Conservation (phyloP, 1,140 invertebrate genomes). For the Drosophila sturtevanti region DNA sequence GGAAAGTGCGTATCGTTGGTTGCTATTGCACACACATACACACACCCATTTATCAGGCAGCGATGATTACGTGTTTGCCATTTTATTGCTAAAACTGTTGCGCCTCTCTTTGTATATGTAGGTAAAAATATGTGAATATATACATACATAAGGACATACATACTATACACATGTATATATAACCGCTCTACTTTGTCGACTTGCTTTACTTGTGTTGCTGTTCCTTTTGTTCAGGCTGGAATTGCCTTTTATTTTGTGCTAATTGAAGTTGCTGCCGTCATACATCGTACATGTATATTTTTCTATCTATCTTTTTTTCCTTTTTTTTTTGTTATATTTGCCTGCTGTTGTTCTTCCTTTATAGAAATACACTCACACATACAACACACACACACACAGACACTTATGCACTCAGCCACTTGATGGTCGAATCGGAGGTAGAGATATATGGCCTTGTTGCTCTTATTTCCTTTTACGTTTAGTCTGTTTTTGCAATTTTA, state of each 20-base stretch:
- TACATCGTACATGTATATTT: conserved; percentile 41
- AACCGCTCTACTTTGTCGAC: conserved; percentile 38
- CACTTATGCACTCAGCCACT: conserved; percentile 2
- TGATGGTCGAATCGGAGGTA: conserved; percentile 6
- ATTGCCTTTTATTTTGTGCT: conserved; percentile 80
- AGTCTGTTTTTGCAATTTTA: conserved; percentile 78
- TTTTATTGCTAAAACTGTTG: conserved; percentile 79
- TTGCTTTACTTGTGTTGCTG: conserved; percentile 66
- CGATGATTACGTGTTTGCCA: conserved; percentile 74
- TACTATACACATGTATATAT: not conserved
- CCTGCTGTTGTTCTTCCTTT: conserved; percentile 6
- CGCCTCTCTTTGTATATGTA: conserved; percentile 54
- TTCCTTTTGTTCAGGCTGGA: conserved; percentile 71
- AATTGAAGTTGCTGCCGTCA: conserved; percentile 79
- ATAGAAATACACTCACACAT: conserved; percentile 6
- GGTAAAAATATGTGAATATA: not conserved
- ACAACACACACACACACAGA: conserved; percentile 22
- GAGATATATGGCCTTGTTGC: conserved; percentile 30
- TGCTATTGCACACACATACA: not conserved
- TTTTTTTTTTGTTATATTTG: conserved; percentile 13
- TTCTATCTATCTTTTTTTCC: conserved; percentile 19
- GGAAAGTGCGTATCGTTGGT: conserved; percentile 22
- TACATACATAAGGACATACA: not conserved
- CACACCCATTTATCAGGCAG: conserved; percentile 73
- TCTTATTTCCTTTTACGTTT: conserved; percentile 70